A percentile compares a stretch with the other conserved stretches of the same genome.
Evolutionary conservation across 1,140 invertebrate genomes (phyloP).

Genomic region (Apocrypta bakeri): DNA sequence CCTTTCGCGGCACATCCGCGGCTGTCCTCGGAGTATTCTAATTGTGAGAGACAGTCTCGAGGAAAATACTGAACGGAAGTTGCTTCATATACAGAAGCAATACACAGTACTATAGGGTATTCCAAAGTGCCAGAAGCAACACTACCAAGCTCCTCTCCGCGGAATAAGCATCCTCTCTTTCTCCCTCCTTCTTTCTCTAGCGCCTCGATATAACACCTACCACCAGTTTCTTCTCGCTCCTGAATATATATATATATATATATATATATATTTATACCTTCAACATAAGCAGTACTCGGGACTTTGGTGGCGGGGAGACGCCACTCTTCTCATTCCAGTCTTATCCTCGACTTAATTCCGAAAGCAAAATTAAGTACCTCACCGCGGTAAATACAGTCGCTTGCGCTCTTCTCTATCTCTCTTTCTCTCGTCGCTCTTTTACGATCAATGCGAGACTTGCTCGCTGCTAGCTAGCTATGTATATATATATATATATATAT

Average conservation of each 20-base stretch:
- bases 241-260: too few relatives aligned
- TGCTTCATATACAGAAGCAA: constrained; percentile 31
- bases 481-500: too few relatives aligned
- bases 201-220: constrained; percentile 63
- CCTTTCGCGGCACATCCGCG: constrained; percentile 51
- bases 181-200: constrained; percentile 37
- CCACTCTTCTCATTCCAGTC: constrained; percentile 18
- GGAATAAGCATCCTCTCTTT: neutral
- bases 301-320: constrained; percentile 11
- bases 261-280: constrained; percentile 12
- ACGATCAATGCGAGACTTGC: constrained; percentile 17
- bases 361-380: constrained; percentile 72
- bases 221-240: constrained; percentile 40
- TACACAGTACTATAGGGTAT: constrained; percentile 62
- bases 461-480: too few relatives aligned
- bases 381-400: constrained; percentile 65
- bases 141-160: constrained; percentile 50
- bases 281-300: constrained; percentile 28
- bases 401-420: neutral
- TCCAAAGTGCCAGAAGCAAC: constrained; percentile 67
- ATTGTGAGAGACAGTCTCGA: constrained; percentile 71
- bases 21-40: constrained; percentile 69
- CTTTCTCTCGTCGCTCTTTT: constrained; percentile 31
- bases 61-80: constrained; percentile 72
- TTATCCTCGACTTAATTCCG: constrained; percentile 66